Conservation (phyloP, 2,113 vertebrate species). For the Cyrtonyx montezumae region DNA sequence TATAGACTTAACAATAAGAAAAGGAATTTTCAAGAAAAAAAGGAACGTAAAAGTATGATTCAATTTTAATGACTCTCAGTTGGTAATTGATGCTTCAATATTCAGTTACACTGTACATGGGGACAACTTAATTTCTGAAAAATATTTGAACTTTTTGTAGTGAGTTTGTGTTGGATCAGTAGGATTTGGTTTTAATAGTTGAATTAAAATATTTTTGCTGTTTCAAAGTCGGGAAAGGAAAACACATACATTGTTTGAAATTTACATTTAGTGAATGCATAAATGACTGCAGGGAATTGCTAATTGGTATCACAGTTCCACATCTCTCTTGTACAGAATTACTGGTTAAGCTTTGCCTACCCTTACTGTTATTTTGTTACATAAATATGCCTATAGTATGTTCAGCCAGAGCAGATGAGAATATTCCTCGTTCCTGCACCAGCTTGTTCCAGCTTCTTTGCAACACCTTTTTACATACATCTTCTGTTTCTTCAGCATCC, state of each 20-base stretch:
- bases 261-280: not conserved
- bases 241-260: not conserved
- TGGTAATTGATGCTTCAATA: not conserved
- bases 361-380: not conserved
- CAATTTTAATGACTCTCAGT: not conserved
- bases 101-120: not conserved
- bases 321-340: not conserved
- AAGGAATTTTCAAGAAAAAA: not conserved
- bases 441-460: not conserved
- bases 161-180: not conserved
- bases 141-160: not conserved
- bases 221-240: not conserved
- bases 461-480: not conserved
- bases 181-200: not conserved
- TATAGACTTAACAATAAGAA: not conserved
- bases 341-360: not conserved
- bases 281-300: not conserved
- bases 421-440: not conserved
- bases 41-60: not conserved
- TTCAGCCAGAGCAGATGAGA: not conserved
- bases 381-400: not conserved
- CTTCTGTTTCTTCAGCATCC: not conserved
- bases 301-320: not conserved
- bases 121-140: not conserved
- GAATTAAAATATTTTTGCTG: not conserved